Evolutionary conservation across 1,140 invertebrate species (phyloP).

Genomic region (Condylostylus longicornis): DNA sequence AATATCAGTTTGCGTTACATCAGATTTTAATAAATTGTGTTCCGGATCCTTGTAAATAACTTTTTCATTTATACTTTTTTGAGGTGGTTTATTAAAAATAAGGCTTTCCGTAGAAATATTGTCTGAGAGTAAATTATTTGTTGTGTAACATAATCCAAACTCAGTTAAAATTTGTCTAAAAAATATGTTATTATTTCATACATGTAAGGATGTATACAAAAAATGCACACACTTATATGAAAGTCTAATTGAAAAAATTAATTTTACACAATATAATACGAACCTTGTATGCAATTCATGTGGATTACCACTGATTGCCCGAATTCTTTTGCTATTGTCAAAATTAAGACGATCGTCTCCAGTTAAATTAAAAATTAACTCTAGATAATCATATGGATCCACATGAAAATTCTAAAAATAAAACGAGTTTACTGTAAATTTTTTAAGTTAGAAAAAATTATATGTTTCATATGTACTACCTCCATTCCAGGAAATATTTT

Average conservation of each 20-base stretch:
- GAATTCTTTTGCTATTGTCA: slow-evolving; percentile 7
- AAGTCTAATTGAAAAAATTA: no score
- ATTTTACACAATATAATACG: no score
- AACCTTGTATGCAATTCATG: no score
- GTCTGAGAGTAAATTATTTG: slow-evolving; percentile 15
- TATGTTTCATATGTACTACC: not conserved
- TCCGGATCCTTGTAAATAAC: no score
- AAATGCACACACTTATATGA: no score
- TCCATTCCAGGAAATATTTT: slow-evolving; percentile 9
- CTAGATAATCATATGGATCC: slow-evolving; percentile 20
- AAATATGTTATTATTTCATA: slow-evolving; percentile 14
- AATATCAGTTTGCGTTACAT: no score
- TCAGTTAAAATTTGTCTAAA: slow-evolving; percentile 24
- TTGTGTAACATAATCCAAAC: slow-evolving; percentile 24
- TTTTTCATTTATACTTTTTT: slow-evolving; percentile 8
- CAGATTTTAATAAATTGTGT: no score
- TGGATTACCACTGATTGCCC: slow-evolving; percentile 10
- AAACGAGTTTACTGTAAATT: no score
- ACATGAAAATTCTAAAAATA: no score
- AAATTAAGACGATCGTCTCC: slow-evolving; percentile 13
- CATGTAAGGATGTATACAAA: no score
- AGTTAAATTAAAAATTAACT: slow-evolving; percentile 25
- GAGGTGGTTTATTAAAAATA: slow-evolving; percentile 18
- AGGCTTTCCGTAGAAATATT: slow-evolving; percentile 18
- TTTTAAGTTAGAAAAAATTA: no score